These are phyloP conservation scores for Nasonia oneida DNA, from an alignment of 2,888 invertebrate species.

Conservation along the genomic window DNA sequence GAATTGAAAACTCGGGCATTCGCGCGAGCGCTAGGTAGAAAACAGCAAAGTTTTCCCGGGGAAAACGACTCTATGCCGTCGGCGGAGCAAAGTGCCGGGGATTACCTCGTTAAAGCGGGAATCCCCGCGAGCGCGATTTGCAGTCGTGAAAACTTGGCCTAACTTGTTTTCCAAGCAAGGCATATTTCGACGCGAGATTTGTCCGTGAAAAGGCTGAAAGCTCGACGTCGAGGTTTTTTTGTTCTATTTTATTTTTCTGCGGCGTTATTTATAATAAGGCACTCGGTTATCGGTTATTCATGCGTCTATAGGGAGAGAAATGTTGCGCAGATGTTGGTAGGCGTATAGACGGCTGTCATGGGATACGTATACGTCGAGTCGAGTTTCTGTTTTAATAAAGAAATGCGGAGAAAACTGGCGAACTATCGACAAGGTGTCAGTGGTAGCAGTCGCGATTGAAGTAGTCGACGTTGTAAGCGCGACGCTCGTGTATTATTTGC, in stretches of 20 bases:
- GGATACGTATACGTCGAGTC: background rate
- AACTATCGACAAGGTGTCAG: conserved; percentile 1
- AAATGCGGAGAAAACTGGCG: background rate
- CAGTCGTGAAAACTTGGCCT: conserved; percentile 54
- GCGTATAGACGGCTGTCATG: background rate
- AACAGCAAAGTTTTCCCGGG: conserved; percentile 48
- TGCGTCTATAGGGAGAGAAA: too few species aligned
- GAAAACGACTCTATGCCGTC: conserved; percentile 28
- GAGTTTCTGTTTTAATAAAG: background rate
- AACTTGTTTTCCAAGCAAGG: conserved; percentile 37
- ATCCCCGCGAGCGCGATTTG: conserved; percentile 32
- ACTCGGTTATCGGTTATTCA: too few species aligned
- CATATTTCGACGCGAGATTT: conserved; percentile 31
- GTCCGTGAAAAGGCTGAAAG: conserved; percentile 21
- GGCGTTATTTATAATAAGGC: too few species aligned
- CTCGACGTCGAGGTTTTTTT: background rate
- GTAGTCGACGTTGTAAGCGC: background rate
- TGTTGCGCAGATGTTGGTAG: too few species aligned
- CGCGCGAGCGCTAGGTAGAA: background rate
- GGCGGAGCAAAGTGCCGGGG: conserved; percentile 61
- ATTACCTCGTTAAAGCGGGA: conserved; percentile 60
- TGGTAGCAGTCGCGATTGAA: background rate
- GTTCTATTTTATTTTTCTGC: too few species aligned
- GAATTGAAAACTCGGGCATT: conserved; percentile 46
- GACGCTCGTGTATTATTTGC: background rate